Base-by-base conservation (phyloP, 2,113 vertebrate genomes). In the Dipodomys stephensi region DNA sequence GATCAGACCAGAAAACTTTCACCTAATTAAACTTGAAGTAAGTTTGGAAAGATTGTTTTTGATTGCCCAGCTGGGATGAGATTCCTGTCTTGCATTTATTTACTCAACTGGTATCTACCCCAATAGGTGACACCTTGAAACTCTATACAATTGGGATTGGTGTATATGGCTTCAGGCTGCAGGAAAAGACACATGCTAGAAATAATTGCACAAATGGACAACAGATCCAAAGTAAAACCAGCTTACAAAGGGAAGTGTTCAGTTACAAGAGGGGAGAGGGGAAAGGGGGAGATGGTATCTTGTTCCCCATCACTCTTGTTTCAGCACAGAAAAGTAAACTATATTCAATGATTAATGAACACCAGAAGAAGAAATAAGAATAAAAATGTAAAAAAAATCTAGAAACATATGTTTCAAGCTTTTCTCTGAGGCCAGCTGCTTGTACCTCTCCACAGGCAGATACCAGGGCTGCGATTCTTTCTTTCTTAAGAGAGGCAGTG, bases 11-110 rank as follows among this genome's bases (percentile, higher is more conserved):
- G 79, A 20, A 74, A 92, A 60, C 0, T n/a, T 86, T 72, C 6
- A 30, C 27, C 35, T 13, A 57, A 32, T 85, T 60, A 67, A 72
- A 25, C 1, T 30, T n/a, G 11, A 62, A 76, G 20, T 44, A 46
- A 71, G 16, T 86, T 76, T 25, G 39, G 35, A 86, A 90, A 88
- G 28, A 4, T 30, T 74, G 5, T 64, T 92, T 69, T 77, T 81
- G 6, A 69, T 82, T 77, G 3, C 4, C 4, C 28, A 35, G 9
- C 2, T 88, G 32, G 39, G 19, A 53, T 76, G 11, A 86, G 27
- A 13, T 30, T 25, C 16, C 16, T 44, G 81, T 83, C 28, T 44
- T 25, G 86, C 13, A 69, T 23, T 39, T 35, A 72, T 27, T 39
- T 35, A 72, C 12, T 74, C n/a, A 46, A 22, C 10, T 23, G 16